Evolutionary conservation across 2,888 invertebrate genomes (phyloP).

Genomic region (Drosophila pseudotalamancana): DNA sequence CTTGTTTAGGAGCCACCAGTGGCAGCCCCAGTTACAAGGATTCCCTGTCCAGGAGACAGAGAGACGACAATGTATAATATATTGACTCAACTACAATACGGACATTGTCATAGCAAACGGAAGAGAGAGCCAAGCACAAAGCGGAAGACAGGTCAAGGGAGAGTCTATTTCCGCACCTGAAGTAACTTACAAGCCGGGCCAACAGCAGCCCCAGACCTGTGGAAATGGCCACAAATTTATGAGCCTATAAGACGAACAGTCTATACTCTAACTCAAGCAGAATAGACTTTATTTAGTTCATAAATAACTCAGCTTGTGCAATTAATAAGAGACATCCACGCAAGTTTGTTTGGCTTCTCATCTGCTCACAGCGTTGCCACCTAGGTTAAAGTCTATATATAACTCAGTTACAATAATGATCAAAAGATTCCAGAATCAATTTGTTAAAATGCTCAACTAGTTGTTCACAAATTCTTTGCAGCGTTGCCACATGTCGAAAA

Average conservation of each 20-base stretch:
- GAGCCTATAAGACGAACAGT: not conserved
- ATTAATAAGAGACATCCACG: not conserved
- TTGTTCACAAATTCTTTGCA: too few relatives aligned
- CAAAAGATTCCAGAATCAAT: too few relatives aligned
- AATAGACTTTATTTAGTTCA: not conserved
- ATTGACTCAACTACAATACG: conserved; percentile 76
- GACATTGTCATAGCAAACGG: conserved; percentile 73
- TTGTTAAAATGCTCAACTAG: too few relatives aligned
- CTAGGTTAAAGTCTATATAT: too few relatives aligned
- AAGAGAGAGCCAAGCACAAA: conserved; percentile 53
- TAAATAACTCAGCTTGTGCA: too few relatives aligned
- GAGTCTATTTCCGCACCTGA: conserved; percentile 77
- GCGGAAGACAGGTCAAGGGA: conserved; percentile 73
- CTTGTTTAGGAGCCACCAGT: conserved; percentile 65
- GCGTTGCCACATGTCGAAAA: too few relatives aligned
- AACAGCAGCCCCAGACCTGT: conserved; percentile 23
- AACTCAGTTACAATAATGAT: too few relatives aligned
- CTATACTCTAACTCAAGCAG: conserved; percentile 18
- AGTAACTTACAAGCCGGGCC: conserved; percentile 48
- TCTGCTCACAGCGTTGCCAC: too few relatives aligned
- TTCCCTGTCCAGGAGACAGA: conserved; percentile 14
- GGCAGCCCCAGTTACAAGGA: conserved; percentile 8
- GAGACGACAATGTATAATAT: conserved; percentile 70
- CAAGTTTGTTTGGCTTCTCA: too few relatives aligned
- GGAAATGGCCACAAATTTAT: conserved; percentile 32